Evolutionary conservation across 2,888 invertebrate species (phyloP).

Genomic region (Amphipoea lucens): DNA sequence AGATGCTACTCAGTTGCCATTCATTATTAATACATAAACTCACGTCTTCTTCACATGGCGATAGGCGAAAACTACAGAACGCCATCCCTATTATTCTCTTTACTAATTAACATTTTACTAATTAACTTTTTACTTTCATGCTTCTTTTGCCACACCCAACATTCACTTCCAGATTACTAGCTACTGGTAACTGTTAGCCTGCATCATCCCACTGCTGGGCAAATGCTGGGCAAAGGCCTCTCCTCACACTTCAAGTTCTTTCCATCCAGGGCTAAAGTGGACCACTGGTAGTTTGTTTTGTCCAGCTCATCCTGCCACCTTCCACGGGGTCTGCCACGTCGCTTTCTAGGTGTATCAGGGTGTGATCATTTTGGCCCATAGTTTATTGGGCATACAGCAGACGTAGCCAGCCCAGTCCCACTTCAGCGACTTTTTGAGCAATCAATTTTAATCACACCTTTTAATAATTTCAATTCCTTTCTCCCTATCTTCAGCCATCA

Average conservation of each 20-base stretch:
- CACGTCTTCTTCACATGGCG: too few species aligned
- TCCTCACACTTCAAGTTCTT: too few species aligned
- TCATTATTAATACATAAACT: not conserved
- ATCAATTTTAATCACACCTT: slow-evolving; percentile 70
- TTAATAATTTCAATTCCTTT: slow-evolving; percentile 71
- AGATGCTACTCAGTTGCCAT: not conserved
- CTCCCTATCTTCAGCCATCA: slow-evolving; percentile 65
- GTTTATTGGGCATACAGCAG: not conserved
- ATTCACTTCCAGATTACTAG: too few species aligned
- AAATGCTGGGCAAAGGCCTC: too few species aligned
- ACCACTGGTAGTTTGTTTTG: not conserved
- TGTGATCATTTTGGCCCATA: too few species aligned
- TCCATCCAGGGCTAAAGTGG: not conserved
- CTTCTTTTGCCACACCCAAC: not conserved
- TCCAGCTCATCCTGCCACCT: not conserved
- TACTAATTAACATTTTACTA: not conserved
- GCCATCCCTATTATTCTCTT: too few species aligned
- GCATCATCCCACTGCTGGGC: too few species aligned
- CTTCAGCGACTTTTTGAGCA: not conserved
- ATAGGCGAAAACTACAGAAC: too few species aligned
- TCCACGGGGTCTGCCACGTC: not conserved
- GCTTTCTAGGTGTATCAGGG: not conserved
- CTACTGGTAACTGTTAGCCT: too few species aligned
- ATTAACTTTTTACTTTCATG: not conserved
- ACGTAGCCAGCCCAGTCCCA: not conserved